Evolutionary conservation across 2,113 vertebrate genomes (phyloP).

Genomic region (Natator depressus): DNA sequence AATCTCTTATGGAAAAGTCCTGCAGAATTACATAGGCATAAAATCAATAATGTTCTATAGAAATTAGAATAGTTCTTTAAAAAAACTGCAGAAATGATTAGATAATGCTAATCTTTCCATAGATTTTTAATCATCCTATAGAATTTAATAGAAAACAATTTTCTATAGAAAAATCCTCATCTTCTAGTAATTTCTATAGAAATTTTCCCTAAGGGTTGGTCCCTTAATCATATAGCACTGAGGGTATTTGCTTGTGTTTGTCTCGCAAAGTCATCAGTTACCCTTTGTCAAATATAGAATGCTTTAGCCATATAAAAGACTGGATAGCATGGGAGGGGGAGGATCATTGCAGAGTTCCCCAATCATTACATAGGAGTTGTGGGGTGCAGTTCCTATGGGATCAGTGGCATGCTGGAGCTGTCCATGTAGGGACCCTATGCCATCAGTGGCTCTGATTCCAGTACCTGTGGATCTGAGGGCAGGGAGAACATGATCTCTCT

Average conservation of each 20-base stretch:
- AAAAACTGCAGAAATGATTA: neutral
- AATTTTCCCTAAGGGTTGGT: neutral
- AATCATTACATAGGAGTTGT: neutral
- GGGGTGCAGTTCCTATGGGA: neutral
- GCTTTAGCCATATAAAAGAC: neutral
- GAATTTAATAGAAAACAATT: neutral
- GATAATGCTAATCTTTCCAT: neutral
- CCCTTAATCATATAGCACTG: neutral
- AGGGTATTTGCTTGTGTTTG: neutral
- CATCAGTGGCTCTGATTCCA: neutral
- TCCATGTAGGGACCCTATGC: neutral
- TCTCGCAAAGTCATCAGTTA: neutral
- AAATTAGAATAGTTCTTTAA: neutral
- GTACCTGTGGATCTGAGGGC: neutral
- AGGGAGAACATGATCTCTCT: neutral
- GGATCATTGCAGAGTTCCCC: neutral
- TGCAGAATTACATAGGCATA: neutral
- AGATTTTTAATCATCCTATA: neutral
- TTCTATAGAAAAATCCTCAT: neutral
- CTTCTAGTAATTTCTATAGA: neutral
- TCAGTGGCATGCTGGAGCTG: neutral
- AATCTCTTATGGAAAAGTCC: neutral
- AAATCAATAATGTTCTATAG: neutral
- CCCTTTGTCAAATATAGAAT: neutral
- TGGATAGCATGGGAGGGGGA: neutral